phyloP scores from a whole-genome alignment of 2,797 vertebrate species.

The Picus viridis region DNA sequence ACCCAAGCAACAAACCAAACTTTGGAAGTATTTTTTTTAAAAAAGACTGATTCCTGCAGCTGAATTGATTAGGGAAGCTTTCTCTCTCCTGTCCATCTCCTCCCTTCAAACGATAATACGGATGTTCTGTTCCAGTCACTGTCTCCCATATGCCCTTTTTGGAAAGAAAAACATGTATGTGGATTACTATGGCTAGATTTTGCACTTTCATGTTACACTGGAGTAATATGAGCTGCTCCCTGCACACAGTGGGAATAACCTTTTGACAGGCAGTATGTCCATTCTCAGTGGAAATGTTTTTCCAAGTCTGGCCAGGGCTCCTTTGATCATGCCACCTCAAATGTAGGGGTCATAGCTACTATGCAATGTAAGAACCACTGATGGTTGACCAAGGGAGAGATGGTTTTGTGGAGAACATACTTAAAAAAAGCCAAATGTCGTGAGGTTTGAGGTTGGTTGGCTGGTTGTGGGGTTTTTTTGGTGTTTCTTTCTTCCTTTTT shows the following conservation, averaged over 20 bases:
- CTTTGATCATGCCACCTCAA: conserved; percentile 91
- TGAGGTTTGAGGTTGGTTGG: not conserved
- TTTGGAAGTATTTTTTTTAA: conserved; percentile 35
- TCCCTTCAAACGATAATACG: conserved; percentile 69
- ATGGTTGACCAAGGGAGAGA: conserved; percentile 69
- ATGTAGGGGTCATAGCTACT: conserved; percentile 85
- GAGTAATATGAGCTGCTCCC: conserved; percentile 88
- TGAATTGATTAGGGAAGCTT: conserved; percentile 72
- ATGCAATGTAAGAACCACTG: conserved; percentile 79
- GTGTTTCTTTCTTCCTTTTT: not conserved
- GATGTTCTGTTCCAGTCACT: conserved; percentile 70
- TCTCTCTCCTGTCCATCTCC: not conserved
- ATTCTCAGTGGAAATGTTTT: conserved; percentile 96
- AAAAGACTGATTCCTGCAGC: conserved; percentile 21
- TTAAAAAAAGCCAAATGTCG: conserved; percentile 52
- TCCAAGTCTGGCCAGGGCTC: conserved; percentile 87
- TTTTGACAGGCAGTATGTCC: conserved; percentile 92
- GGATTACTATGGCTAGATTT: conserved; percentile 82
- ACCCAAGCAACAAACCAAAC: no score
- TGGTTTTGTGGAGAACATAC: conserved; percentile 48
- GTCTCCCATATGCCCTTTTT: conserved; percentile 81
- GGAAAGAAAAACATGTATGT: conserved; percentile 87
- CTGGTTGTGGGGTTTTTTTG: not conserved
- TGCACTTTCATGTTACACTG: conserved; percentile 90
- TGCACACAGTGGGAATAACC: conserved; percentile 89